Conservation (phyloP, 2,113 vertebrate genomes). For the Cyphomyrus discorhynchus region DNA sequence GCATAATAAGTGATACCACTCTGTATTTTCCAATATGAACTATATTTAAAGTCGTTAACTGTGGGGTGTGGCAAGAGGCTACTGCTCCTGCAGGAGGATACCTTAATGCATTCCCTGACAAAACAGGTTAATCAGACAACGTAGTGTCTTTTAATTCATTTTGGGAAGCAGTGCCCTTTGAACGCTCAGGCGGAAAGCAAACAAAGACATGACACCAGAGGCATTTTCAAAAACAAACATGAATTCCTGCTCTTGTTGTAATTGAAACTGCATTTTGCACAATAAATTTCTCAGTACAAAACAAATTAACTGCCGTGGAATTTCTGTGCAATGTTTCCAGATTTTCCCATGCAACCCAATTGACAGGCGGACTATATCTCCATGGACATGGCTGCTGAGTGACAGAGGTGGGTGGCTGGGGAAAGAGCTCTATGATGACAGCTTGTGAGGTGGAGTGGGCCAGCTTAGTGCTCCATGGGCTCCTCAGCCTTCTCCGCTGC, state of each 20-base stretch:
- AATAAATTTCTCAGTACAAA: neutral
- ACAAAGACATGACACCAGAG: neutral
- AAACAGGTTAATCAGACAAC: neutral
- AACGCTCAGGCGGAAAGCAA: neutral
- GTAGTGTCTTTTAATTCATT: neutral
- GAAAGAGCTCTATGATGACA: neutral
- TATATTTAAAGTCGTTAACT: neutral
- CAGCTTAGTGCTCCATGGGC: slow-evolving; percentile 52
- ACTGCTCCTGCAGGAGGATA: neutral
- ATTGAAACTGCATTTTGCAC: slow-evolving; percentile 5
- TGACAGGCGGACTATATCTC: neutral
- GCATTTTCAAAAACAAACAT: neutral
- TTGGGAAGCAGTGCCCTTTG: neutral
- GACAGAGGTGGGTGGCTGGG: neutral
- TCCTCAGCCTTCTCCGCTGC: slow-evolving; percentile 66
- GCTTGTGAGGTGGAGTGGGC: neutral
- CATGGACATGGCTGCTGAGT: neutral
- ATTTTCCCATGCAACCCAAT: neutral
- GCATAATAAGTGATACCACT: neutral
- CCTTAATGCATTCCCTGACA: neutral
- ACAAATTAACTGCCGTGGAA: neutral
- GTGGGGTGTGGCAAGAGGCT: neutral
- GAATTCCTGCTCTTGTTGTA: neutral
- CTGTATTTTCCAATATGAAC: neutral
- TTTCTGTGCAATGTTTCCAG: neutral